phyloP scores from a whole-genome alignment of 2,113 vertebrate species.

The Saccopteryx leptura region DNA sequence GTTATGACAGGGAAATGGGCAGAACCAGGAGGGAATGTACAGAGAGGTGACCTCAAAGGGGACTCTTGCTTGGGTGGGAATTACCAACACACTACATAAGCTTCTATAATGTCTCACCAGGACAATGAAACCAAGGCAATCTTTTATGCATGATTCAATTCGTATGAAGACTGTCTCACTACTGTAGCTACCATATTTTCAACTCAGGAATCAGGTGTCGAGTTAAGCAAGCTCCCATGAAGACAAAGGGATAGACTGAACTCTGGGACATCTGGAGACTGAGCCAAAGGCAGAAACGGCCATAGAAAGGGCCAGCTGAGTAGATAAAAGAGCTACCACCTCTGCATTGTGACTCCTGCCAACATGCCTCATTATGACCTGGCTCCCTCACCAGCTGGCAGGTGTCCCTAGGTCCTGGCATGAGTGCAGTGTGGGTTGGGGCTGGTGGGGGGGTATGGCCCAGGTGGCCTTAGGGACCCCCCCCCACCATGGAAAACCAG shows the following conservation, averaged over 20 bases:
- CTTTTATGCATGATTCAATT: not conserved
- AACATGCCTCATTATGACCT: conserved; percentile 73
- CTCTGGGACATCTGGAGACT: not conserved
- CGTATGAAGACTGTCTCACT: not conserved
- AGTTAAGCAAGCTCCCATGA: not conserved
- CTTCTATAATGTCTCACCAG: not conserved
- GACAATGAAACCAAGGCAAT: not conserved
- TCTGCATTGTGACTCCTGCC: conserved; percentile 70
- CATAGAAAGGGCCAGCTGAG: not conserved
- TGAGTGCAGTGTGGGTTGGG: conserved; percentile 59
- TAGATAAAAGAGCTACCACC: not conserved
- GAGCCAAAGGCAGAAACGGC: not conserved
- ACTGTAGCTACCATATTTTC: not conserved
- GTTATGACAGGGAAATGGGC: not conserved
- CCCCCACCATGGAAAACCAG: conserved; percentile 76
- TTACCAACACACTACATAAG: not conserved
- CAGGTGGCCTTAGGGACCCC: conserved; percentile 74
- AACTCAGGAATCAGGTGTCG: not conserved
- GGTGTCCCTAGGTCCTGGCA: not conserved
- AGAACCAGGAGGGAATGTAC: not conserved
- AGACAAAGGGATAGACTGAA: not conserved
- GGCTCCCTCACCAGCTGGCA: not conserved
- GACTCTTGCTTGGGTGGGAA: not conserved
- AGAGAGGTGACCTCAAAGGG: not conserved
- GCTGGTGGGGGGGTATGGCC: conserved; percentile 45